Evolutionary conservation across 30 jellyfish, hydroid and myxozoan genomes (phyloP), one percentile per base, ranked within the genome.

Genomic region (Phacellophora camtschatica): DNA sequence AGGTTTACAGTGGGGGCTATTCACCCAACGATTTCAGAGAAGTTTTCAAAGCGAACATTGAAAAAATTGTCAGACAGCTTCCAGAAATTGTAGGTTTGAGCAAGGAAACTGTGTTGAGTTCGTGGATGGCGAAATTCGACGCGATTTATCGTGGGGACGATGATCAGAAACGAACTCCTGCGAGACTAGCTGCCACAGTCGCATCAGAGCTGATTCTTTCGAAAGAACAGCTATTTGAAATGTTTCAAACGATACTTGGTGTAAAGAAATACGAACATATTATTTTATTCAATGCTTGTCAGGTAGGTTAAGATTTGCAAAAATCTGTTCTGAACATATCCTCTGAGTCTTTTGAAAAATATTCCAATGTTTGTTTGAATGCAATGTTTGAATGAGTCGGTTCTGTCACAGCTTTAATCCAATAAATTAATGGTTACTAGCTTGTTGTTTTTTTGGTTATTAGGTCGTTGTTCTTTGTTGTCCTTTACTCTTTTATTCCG

Each of bases 51-150:
- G 95, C 99, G 25, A 85, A 74, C 66, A 93, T 93, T 42, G 96
- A 87, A 77, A 93, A 93, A 43, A 73, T 91, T 28, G 99, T 93
- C 2, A 48, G 96, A 37, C 86, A 85, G 77, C 76, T 93, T 2
- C 99, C 99, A 28, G 99, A 93, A 59, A 93, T 93, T 25, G 97
- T 85, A 71, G 99, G 99, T 37, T 77, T 93, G 15, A 93, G 99
- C 84, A 93, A 93, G 68, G 99, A 93, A 63, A 93, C 99, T 0
- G 99, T 93, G 10, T 72, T 93, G 83, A 93, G 97, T 51, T 93
- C 99, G 11, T 93, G 99, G 99, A 93, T 93, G 99, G 99, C 99
- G 19, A 93, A 93, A 69, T 93, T 93, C 74, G 99, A 93, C 66
- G 99, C 99, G 32, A 93, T 93, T 41, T 93, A 93, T 62, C 82